Evolutionary conservation across 2,113 vertebrate species (phyloP), one percentile per base, ranked within the genome.

Genomic region (Macquaria ambigua): DNA sequence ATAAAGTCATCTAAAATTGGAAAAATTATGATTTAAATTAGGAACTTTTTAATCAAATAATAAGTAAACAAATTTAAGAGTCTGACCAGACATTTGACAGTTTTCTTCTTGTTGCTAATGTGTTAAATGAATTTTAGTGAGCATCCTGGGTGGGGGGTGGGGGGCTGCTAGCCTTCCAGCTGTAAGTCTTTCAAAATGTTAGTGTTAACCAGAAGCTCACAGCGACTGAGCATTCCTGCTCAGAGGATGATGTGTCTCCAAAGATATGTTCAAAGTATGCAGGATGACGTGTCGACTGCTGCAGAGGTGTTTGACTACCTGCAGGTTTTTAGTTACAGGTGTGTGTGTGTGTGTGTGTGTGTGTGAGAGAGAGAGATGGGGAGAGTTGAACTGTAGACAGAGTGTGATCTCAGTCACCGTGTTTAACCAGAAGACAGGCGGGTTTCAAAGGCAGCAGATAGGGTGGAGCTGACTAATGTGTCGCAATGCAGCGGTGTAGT

Each of bases 381-480:
- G 21, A 12, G 31, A 50, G 31, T 8, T 52, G 34, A 31, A 5
- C 63, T 25, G 31, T 11, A 28, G 46, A 55, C 50, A 39, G 68
- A 48, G 71, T 79, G n/a, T 81, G 53, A 72, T 37, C 43, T 37
- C 53, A 34, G 69, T 74, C 55, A 68, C 68, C 46, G 67, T 23
- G 59, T 68, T 87, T 61, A 81, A 72, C 28, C 74, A 62, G 52
- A 75, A 53, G 69, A 48, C 37, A 48, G 46, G n/a, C 8, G 5
- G n/a, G 31, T 63, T 62, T 79, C 75, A 67, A 72, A 79, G 41
- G 70, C 69, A 69, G 71, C 34, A 81, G 63, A 39, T 39, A 21
- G 75, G 61, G 76, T 78, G 74, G 77, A 80, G 69, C n/a, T 72
- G 75, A 69, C 41, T 78, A 39, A 84, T 84, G 84, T 76, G 78